Evolutionary conservation across 2,113 vertebrate genomes (phyloP), one percentile per base, ranked within the genome.

Genomic region (Otus sunia): DNA sequence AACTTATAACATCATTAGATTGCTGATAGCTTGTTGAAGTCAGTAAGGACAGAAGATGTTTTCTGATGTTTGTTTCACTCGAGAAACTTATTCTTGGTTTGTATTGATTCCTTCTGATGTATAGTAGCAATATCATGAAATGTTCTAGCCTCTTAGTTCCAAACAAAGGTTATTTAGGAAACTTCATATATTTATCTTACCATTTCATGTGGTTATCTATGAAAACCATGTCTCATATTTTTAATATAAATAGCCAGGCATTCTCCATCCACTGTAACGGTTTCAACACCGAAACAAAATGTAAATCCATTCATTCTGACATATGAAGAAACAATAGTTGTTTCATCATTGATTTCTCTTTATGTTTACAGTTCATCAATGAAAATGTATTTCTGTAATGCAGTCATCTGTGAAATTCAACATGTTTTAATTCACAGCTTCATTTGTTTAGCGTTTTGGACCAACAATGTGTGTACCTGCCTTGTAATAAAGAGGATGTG

Each of bases 281-380:
- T 56, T 75, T 45, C 25, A 81, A 23, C 50, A 37, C 22, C 64
- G 62, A 91, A 86, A 34, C 3, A 82, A 75, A 87, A 72, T 62
- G 50, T 10, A 87, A 81, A 87, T 73, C 27, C 21, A 37, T 78
- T 92, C 8, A 68, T 36, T 63, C 30, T 78, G 80, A 75, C 41
- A 41, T 47, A 45, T 12, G 60, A 85, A 79, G 66, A 62, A 92
- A 69, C 11, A 81, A 30, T 49, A 74, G 72, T 66, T 41, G 26
- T 79, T 94, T 95, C 27, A 50, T 64, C 45, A 95, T 59, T 85
- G 88, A 87, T 95, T 97, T 96, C 41, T 85, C 36, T 64, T 94
- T 94, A 69, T 89, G 17, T 91, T 97, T 95, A 77, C 27, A 73
- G 73, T 80, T 94, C 62, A 91, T 94, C 80, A 97, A 49, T 79